phyloP scores from a whole-genome alignment of 2,113 vertebrate species.

The Parotia lawesii region DNA sequence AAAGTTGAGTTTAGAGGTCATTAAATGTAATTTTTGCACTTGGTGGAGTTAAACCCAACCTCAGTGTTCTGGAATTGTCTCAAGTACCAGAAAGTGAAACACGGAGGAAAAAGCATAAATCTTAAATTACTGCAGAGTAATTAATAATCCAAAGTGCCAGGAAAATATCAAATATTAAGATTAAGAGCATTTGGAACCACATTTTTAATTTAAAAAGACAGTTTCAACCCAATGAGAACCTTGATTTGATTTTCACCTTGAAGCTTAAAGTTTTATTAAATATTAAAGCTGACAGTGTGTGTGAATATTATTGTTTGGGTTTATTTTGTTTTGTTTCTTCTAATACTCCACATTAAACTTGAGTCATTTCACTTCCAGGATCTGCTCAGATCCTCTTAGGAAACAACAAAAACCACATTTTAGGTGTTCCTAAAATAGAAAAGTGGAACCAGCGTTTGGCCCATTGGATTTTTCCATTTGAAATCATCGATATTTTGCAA shows the following conservation, averaged over 20 bases:
- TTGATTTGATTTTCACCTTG: neutral
- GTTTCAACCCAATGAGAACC: neutral
- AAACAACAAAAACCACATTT: conserved; percentile 15
- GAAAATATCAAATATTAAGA: neutral
- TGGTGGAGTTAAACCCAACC: neutral
- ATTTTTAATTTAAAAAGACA: neutral
- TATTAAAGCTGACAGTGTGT: neutral
- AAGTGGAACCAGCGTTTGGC: neutral
- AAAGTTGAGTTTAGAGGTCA: neutral
- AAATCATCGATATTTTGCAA: conserved; percentile 63
- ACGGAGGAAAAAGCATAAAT: neutral
- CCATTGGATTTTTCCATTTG: conserved; percentile 56
- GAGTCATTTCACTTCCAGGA: neutral
- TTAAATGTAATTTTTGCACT: neutral
- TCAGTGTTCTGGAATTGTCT: neutral
- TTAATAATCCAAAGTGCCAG: neutral
- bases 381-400: neutral
- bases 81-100: neutral
- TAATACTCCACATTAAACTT: neutral
- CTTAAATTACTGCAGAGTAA: neutral
- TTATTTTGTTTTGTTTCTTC: neutral
- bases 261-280: neutral
- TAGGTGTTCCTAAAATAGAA: conserved; percentile 41
- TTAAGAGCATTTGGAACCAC: neutral
- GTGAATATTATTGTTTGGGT: neutral